phyloP scores from a whole-genome alignment of 2,113 vertebrate genomes.

The Chlamydotis undulata region DNA sequence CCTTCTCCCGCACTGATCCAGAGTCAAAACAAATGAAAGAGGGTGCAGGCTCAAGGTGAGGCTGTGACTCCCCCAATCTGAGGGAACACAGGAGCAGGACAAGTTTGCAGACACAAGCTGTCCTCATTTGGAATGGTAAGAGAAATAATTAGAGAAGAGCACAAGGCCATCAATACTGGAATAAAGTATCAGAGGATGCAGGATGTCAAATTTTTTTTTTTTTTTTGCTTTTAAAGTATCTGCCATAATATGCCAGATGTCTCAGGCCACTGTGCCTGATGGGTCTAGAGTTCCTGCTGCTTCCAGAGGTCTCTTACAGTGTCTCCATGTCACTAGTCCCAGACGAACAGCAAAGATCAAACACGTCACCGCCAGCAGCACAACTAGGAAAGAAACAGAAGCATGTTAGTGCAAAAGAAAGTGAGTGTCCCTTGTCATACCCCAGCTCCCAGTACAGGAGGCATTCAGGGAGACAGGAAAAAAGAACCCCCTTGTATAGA shows the following conservation, averaged over 20 bases:
- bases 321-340: conserved; percentile 30
- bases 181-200: neutral
- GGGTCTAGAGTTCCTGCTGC: neutral
- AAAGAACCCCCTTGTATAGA: rapidly evolving
- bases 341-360: conserved; percentile 40
- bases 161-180: neutral
- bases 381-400: conserved; percentile 3
- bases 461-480: neutral
- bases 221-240: neutral
- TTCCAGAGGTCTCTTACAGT: neutral
- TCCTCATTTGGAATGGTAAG: neutral
- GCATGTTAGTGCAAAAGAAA: neutral
- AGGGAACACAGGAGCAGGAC: rapidly evolving
- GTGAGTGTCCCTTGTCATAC: neutral
- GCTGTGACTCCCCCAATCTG: neutral
- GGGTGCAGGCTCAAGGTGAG: neutral
- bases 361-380: conserved; percentile 33
- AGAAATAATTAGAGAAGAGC: neutral
- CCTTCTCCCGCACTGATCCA: neutral
- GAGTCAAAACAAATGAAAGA: neutral
- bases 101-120: neutral
- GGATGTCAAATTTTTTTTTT: neutral
- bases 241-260: neutral
- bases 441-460: neutral
- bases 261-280: neutral